These are phyloP conservation scores for Corydoras sp. DNA, from an alignment of 2,113 vertebrate species.

Conservation along the genomic window DNA sequence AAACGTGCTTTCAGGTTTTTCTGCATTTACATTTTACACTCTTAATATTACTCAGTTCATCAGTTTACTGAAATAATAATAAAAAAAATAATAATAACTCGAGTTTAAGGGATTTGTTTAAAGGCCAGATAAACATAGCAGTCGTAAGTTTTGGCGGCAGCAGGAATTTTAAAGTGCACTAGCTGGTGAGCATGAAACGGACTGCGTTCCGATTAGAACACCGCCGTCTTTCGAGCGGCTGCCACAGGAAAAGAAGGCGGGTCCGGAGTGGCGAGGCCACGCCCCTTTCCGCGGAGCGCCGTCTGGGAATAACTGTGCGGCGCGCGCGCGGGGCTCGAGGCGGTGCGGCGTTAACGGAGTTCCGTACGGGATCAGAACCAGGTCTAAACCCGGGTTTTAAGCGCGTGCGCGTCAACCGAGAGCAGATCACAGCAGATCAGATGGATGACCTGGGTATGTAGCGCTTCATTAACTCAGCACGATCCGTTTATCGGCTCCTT, in stretches of 20 bases:
- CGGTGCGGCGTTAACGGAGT: background rate
- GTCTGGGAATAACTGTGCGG: constrained; percentile 57
- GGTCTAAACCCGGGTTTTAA: background rate
- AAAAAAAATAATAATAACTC: too few relatives aligned
- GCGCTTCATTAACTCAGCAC: background rate
- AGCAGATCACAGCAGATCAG: constrained; percentile 30
- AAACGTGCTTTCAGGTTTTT: too few relatives aligned
- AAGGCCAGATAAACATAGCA: too few relatives aligned
- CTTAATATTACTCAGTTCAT: too few relatives aligned
- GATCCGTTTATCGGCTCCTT: background rate
- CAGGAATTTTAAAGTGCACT: too few relatives aligned
- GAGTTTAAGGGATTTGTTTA: too few relatives aligned
- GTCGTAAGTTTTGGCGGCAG: too few relatives aligned
- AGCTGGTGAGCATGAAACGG: background rate
- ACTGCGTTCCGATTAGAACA: background rate
- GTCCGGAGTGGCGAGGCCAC: constrained; percentile 48
- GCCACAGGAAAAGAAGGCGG: constrained; percentile 20
- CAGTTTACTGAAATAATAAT: too few relatives aligned
- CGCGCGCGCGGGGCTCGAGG: constrained; percentile 20
- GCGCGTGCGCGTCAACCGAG: constrained; percentile 28
- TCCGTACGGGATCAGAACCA: background rate
- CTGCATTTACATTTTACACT: too few relatives aligned
- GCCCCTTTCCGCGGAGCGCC: constrained; percentile 47
- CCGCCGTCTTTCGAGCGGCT: background rate
- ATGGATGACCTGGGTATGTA: constrained; percentile 71